These are phyloP conservation scores for Trinorchestia longiramus DNA, from an alignment of 1,140 invertebrate species.

Conservation along the genomic window DNA sequence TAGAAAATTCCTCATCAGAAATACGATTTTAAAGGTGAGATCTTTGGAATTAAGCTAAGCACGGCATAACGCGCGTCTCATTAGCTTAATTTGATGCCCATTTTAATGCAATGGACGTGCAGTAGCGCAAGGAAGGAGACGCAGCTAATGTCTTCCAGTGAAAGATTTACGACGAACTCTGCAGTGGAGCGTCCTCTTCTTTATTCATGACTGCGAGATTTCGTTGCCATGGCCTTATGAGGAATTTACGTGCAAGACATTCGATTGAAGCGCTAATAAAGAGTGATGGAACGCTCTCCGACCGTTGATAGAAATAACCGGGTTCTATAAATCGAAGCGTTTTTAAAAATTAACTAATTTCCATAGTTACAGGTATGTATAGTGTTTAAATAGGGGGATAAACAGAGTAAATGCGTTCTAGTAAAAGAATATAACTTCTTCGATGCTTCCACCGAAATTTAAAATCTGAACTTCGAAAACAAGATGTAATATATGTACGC, in stretches of 20 bases:
- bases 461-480: no score
- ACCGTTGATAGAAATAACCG: neutral
- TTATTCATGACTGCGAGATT: neutral
- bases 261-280: neutral
- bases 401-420: no score
- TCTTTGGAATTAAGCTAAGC: neutral
- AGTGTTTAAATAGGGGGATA: no score
- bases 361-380: no score
- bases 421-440: no score
- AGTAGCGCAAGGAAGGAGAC: neutral
- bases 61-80: neutral
- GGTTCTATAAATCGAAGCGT: no score
- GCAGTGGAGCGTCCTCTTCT: neutral
- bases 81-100: constrained; percentile 22
- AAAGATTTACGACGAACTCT: neutral
- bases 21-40: neutral
- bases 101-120: neutral
- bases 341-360: no score
- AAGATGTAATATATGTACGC: no score
- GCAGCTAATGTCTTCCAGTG: neutral
- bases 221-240: neutral
- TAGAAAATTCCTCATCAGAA: neutral
- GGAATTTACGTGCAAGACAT: neutral
- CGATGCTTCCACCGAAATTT: no score
- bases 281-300: neutral